Evolutionary conservation across 2,888 invertebrate genomes (phyloP).

Genomic region (Neoaliturus tenellus): DNA sequence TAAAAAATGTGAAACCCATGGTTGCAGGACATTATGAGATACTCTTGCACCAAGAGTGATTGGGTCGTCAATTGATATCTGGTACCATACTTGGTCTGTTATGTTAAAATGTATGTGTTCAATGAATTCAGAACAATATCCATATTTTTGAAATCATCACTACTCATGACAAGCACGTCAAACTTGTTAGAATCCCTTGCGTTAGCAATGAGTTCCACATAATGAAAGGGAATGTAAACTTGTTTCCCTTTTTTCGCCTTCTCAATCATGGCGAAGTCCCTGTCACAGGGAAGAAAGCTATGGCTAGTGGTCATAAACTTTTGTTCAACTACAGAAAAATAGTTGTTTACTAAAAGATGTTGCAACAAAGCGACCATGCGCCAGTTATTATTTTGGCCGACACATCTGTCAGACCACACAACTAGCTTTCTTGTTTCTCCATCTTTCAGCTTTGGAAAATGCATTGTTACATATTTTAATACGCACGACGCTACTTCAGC

Average conservation of each 20-base stretch:
- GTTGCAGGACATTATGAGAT: conserved; percentile 46
- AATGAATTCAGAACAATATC: conserved; percentile 55
- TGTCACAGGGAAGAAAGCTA: conserved; percentile 64
- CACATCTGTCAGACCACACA: conserved; percentile 64
- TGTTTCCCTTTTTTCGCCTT: conserved; percentile 57
- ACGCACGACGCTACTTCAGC: conserved; percentile 59
- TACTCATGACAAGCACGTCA: conserved; percentile 45
- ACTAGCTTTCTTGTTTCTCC: conserved; percentile 6
- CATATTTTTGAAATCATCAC: conserved; percentile 59
- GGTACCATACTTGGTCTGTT: conserved; percentile 61
- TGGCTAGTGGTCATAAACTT: conserved; percentile 65
- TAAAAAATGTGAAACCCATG: conserved; percentile 32
- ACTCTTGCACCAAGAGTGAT: conserved; percentile 23
- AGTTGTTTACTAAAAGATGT: conserved; percentile 55
- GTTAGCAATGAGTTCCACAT: conserved; percentile 61
- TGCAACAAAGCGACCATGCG: conserved; percentile 55
- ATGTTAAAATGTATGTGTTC: conserved; percentile 61
- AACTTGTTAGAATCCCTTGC: conserved; percentile 58
- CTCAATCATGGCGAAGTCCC: conserved; percentile 59
- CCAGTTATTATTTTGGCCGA: conserved; percentile 66
- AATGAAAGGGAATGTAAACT: conserved; percentile 61
- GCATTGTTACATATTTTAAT: conserved; percentile 52
- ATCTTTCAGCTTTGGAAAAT: conserved; percentile 11
- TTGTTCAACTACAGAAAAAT: conserved; percentile 64
- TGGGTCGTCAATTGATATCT: conserved; percentile 61